A percentile compares a stretch with the other conserved stretches of the same genome.
phyloP scores from a whole-genome alignment of 1,140 invertebrate genomes.

The Lasaia peninsularis region DNA sequence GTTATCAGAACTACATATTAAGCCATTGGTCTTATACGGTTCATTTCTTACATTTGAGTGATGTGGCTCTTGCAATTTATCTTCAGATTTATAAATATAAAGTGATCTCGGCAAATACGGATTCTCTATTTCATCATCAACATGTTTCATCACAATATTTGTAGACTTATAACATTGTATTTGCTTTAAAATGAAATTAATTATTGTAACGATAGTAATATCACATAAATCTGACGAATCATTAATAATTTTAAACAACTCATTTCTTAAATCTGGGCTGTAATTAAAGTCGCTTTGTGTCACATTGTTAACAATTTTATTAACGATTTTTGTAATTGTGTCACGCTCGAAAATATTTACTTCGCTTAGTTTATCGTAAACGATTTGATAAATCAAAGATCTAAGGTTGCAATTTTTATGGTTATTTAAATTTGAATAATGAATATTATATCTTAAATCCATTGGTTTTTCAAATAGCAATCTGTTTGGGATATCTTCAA shows the following conservation, averaged over 20 bases:
- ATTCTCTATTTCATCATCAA: background rate
- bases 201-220: background rate
- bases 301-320: slow-evolving; percentile 10
- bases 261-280: slow-evolving; percentile 7
- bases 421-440: too few relatives aligned
- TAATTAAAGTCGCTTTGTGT: background rate
- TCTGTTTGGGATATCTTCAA: slow-evolving; percentile 10
- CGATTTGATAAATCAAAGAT: background rate
- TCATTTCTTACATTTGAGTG: slow-evolving; percentile 24
- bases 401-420: background rate
- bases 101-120: slow-evolving; percentile 1
- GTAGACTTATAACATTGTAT: background rate
- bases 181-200: background rate
- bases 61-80: slow-evolving; percentile 6
- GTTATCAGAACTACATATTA: slow-evolving; percentile 24
- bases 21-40: slow-evolving; percentile 17
- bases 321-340: background rate
- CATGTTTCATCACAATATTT: background rate
- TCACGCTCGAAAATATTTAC: background rate
- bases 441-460: too few relatives aligned
- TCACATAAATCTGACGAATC: slow-evolving; percentile 15
- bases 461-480: slow-evolving; percentile 15
- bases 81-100: slow-evolving; percentile 24
- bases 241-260: slow-evolving; percentile 15
- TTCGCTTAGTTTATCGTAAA: background rate